A percentile compares a stretch with the other conserved stretches of the same genome.
Evolutionary conservation across 1,140 invertebrate species (phyloP).

Genomic region (Aethina tumida): DNA sequence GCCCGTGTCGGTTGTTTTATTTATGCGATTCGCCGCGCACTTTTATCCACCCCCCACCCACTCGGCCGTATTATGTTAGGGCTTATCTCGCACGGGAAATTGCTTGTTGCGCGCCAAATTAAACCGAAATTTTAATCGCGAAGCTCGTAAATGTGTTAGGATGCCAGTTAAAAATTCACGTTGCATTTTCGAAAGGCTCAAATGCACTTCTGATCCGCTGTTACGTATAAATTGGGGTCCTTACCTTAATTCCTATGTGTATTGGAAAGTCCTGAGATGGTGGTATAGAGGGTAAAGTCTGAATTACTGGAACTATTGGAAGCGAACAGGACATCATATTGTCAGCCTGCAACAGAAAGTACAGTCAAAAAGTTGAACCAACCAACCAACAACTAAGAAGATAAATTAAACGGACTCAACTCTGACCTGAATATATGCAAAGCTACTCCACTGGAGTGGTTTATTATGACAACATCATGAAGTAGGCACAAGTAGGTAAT

Average conservation of each 20-base stretch:
- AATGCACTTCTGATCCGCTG: neutral
- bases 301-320: slow-evolving; percentile 34
- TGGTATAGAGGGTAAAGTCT: slow-evolving; percentile 27
- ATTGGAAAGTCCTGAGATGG: slow-evolving; percentile 31
- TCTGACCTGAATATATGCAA: too few relatives aligned
- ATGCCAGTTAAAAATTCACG: too few relatives aligned
- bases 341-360: slow-evolving; percentile 32
- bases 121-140: too few relatives aligned
- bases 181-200: too few relatives aligned
- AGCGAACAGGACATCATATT: slow-evolving; percentile 38
- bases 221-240: slow-evolving; percentile 7
- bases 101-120: too few relatives aligned
- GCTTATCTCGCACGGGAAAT: neutral
- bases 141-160: too few relatives aligned
- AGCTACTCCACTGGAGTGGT: too few relatives aligned
- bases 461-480: too few relatives aligned
- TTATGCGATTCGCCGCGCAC: slow-evolving; percentile 3
- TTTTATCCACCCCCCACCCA: neutral
- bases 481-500: too few relatives aligned
- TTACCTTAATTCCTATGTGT: slow-evolving; percentile 36
- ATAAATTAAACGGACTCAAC: too few relatives aligned
- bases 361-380: neutral
- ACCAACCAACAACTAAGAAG: neutral
- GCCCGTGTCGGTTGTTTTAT: slow-evolving; percentile 1
- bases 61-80: neutral